These are phyloP conservation scores for Conger conger DNA, from an alignment of 2,113 vertebrate genomes.

Conservation along the genomic window DNA sequence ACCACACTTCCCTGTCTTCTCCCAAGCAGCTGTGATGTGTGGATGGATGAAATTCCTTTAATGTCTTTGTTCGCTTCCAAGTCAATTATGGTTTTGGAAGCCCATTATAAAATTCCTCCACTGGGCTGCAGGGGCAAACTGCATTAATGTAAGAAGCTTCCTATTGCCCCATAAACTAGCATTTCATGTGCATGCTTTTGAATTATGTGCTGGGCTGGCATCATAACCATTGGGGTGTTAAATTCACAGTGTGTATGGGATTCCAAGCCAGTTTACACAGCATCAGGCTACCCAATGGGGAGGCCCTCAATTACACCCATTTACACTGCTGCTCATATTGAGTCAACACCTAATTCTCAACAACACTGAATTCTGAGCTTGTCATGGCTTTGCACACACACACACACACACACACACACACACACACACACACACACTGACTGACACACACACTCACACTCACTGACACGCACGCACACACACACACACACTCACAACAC, in stretches of 20 bases:
- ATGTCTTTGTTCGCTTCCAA: background rate
- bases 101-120: background rate
- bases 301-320: background rate
- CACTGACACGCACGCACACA: no score
- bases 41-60: background rate
- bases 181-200: background rate
- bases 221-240: background rate
- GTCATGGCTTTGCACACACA: background rate
- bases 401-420: conserved; percentile 6
- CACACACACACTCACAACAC: background rate
- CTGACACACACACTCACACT: no score
- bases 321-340: no score
- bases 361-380: background rate
- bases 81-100: background rate
- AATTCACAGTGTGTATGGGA: background rate
- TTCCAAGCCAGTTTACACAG: conserved; percentile 5
- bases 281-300: background rate
- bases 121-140: background rate
- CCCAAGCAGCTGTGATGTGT: background rate
- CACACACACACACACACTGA: background rate
- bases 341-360: background rate
- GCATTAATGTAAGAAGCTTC: background rate
- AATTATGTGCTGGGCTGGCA: background rate
- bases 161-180: background rate
- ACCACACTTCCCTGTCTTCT: background rate